These are phyloP conservation scores for Nerophis ophidion DNA, from an alignment of 2,113 vertebrate genomes.

Conservation along the genomic window DNA sequence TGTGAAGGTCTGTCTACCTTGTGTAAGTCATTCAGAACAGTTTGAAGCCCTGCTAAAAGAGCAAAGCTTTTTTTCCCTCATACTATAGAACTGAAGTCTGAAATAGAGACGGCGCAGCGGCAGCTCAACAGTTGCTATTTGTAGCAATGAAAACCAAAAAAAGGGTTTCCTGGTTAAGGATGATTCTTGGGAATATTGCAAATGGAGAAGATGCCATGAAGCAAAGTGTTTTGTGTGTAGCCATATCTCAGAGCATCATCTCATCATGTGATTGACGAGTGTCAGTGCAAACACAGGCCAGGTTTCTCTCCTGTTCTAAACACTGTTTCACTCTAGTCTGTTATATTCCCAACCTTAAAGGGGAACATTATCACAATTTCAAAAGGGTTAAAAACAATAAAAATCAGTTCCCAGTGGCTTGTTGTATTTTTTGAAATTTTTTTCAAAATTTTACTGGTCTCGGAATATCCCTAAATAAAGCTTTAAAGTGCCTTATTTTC, in stretches of 20 bases:
- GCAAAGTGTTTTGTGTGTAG: neutral
- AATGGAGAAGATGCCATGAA: conserved; percentile 1
- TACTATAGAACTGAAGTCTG: neutral
- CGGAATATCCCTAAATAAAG: too few species aligned
- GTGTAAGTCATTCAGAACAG: conserved; percentile 10
- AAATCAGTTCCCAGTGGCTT: too few species aligned
- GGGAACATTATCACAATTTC: too few species aligned
- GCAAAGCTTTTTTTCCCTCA: neutral
- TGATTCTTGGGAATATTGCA: conserved; percentile 4
- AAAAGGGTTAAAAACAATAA: too few species aligned
- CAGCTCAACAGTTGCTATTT: conserved; percentile 11
- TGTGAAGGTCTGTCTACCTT: conserved; percentile 28
- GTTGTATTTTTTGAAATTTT: too few species aligned
- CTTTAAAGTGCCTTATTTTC: too few species aligned
- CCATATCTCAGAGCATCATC: neutral
- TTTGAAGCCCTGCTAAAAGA: neutral
- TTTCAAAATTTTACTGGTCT: too few species aligned
- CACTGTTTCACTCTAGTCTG: too few species aligned
- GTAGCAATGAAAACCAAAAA: conserved; percentile 12
- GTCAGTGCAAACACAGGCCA: conserved; percentile 27
- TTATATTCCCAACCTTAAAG: too few species aligned
- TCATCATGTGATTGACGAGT: conserved; percentile 16
- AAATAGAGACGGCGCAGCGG: conserved; percentile 15
- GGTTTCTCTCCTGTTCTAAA: conserved; percentile 26
- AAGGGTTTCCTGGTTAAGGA: conserved; percentile 17